phyloP scores from a whole-genome alignment of 2,113 vertebrate genomes.

The Cryptotis parvus region DNA sequence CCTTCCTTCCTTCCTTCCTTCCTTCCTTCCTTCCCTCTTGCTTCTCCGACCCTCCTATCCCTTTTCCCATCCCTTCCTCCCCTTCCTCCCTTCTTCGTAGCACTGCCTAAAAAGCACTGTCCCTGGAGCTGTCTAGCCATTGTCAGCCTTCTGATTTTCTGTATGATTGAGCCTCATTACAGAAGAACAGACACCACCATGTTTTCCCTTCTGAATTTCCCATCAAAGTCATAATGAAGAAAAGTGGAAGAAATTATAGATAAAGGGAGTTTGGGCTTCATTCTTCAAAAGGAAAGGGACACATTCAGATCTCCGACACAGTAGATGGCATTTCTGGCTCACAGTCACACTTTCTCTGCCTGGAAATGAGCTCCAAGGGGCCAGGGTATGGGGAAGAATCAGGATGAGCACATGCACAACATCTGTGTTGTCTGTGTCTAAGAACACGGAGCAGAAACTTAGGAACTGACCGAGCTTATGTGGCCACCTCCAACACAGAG shows the following conservation, averaged over 20 bases:
- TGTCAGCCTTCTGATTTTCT: conserved; percentile 62
- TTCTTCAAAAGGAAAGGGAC: conserved; percentile 54
- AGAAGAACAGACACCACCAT: background rate
- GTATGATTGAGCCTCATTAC: conserved; percentile 63
- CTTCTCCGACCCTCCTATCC: too few relatives aligned
- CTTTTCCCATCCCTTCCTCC: too few relatives aligned
- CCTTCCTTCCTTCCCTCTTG: too few relatives aligned
- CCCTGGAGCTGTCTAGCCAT: too few relatives aligned
- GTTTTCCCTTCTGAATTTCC: conserved; percentile 36
- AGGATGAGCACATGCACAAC: background rate
- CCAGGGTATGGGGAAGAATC: background rate
- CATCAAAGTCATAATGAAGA: conserved; percentile 56
- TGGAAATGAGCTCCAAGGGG: background rate
- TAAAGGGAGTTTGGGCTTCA: conserved; percentile 62
- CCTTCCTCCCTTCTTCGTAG: too few relatives aligned
- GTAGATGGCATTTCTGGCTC: conserved; percentile 37
- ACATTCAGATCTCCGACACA: conserved; percentile 51
- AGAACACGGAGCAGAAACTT: conserved; percentile 40
- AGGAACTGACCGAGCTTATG: conserved; percentile 20
- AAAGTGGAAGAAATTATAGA: conserved; percentile 56
- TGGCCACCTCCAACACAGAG: background rate
- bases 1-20: too few relatives aligned
- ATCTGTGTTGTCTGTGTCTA: background rate
- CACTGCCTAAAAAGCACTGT: too few relatives aligned
- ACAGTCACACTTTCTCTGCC: background rate